phyloP scores from a whole-genome alignment of 1,140 invertebrate genomes.

The Calycopis cecrops region DNA sequence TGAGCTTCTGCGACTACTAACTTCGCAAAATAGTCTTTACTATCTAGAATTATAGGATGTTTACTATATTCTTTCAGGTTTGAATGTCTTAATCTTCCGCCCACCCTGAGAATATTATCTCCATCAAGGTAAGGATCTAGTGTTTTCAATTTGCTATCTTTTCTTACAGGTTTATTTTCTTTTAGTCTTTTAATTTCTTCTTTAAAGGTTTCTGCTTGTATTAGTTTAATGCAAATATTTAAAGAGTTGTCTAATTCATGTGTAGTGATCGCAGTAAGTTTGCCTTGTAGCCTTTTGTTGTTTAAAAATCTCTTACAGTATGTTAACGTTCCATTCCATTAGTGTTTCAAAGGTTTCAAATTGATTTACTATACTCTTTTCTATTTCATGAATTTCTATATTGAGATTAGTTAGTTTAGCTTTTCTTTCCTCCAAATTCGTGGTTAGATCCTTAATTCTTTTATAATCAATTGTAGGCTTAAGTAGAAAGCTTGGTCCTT shows the following conservation, averaged over 20 bases:
- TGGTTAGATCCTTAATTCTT: conserved; percentile 15
- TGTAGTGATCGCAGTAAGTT: neutral
- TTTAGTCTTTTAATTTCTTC: no score
- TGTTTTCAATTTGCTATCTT: conserved; percentile 17
- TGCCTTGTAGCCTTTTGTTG: conserved; percentile 1
- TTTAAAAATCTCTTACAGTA: conserved; percentile 20
- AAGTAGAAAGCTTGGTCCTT: conserved; percentile 15
- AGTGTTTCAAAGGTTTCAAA: conserved; percentile 20
- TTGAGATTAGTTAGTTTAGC: conserved; percentile 4
- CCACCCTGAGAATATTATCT: conserved; percentile 19
- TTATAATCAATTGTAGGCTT: conserved; percentile 10
- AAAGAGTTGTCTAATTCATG: conserved; percentile 18
- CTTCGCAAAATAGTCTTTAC: conserved; percentile 19
- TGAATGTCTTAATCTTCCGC: conserved; percentile 19
- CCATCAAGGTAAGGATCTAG: conserved; percentile 24
- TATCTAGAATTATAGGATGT: conserved; percentile 26
- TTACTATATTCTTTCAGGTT: conserved; percentile 16
- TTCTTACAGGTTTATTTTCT: conserved; percentile 17
- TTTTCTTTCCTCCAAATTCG: conserved; percentile 15
- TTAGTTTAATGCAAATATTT: conserved; percentile 15
- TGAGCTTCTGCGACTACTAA: conserved; percentile 25
- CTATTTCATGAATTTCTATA: neutral
- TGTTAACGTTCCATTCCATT: conserved; percentile 16
- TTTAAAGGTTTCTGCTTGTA: conserved; percentile 8
- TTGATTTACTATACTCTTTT: no score